Percentiles rank a stretch among this genome's conserved stretches.
These are phyloP conservation scores for Micronisus gabar DNA, from an alignment of 2,113 vertebrate genomes.

Conservation along the genomic window DNA sequence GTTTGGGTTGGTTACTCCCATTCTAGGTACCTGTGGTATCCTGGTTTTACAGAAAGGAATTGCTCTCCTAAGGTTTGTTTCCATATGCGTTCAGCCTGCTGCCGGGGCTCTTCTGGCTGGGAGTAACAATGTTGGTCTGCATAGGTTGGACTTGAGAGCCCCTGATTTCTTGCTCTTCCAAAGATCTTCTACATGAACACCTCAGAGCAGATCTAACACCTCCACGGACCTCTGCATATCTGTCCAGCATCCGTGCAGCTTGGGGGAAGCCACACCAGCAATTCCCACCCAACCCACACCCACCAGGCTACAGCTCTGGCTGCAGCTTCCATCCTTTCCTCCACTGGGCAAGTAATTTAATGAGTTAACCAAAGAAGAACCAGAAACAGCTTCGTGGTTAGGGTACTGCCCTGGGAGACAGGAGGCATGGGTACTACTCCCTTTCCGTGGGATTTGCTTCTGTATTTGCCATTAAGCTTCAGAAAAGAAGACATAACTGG, in stretches of 20 bases:
- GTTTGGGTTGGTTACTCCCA: background rate
- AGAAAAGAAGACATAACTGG: background rate
- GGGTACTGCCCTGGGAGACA: background rate
- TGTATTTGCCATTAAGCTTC: background rate
- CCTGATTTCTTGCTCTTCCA: background rate
- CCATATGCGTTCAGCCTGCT: rapidly evolving
- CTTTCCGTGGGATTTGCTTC: background rate
- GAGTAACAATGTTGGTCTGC: background rate
- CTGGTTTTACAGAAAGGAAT: background rate
- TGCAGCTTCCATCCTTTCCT: background rate
- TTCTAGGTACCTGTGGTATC: background rate
- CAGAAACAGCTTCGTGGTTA: background rate
- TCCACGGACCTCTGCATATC: background rate
- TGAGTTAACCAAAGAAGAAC: background rate
- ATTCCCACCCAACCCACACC: background rate
- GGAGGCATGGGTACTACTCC: background rate
- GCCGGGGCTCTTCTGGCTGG: background rate
- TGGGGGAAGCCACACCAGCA: background rate
- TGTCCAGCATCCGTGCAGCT: background rate
- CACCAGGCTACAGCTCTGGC: background rate
- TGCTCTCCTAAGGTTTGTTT: background rate
- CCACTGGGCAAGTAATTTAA: background rate
- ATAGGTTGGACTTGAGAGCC: background rate
- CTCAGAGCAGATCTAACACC: background rate
- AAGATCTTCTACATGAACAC: background rate